A percentile compares a stretch with the other conserved stretches of the same genome.
These are phyloP conservation scores for Atractosteus spatula DNA, from an alignment of 2,113 vertebrate genomes.

Conservation along the genomic window DNA sequence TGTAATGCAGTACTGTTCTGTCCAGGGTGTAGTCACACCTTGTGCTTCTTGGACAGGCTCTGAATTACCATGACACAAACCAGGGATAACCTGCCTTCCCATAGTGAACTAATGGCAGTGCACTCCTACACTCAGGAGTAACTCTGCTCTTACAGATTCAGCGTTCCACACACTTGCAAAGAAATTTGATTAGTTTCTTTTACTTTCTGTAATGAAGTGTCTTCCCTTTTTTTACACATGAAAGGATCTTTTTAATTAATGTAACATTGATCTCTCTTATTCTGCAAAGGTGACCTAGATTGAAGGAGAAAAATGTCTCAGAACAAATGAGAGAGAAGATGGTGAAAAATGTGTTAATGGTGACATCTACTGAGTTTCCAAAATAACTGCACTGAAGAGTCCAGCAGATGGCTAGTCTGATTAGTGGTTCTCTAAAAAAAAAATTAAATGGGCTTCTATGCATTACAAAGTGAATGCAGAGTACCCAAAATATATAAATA, in stretches of 20 bases:
- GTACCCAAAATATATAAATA: too few species aligned
- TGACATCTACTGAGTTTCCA: slow-evolving; percentile 13
- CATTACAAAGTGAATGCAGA: too few species aligned
- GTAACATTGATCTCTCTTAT: slow-evolving; percentile 84
- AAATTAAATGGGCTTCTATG: too few species aligned
- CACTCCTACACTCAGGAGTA: background rate
- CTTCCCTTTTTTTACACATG: slow-evolving; percentile 83
- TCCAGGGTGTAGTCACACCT: too few species aligned
- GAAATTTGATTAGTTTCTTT: slow-evolving; percentile 85
- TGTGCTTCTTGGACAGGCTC: too few species aligned
- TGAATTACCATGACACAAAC: too few species aligned
- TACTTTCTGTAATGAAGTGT: slow-evolving; percentile 84
- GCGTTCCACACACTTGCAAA: slow-evolving; percentile 63
- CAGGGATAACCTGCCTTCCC: background rate
- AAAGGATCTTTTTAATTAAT: slow-evolving; percentile 85
- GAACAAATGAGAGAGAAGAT: background rate
- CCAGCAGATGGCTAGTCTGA: background rate
- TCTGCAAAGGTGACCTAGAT: slow-evolving; percentile 83
- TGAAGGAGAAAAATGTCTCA: slow-evolving; percentile 47
- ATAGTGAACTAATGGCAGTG: background rate
- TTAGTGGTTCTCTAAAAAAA: too few species aligned
- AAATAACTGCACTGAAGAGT: background rate
- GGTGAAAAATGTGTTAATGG: background rate
- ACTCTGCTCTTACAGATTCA: background rate
- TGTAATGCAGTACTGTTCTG: too few species aligned